Evolutionary conservation across 2,888 invertebrate species (phyloP), one percentile per base, ranked within the genome.

Genomic region (Unio delphinus): DNA sequence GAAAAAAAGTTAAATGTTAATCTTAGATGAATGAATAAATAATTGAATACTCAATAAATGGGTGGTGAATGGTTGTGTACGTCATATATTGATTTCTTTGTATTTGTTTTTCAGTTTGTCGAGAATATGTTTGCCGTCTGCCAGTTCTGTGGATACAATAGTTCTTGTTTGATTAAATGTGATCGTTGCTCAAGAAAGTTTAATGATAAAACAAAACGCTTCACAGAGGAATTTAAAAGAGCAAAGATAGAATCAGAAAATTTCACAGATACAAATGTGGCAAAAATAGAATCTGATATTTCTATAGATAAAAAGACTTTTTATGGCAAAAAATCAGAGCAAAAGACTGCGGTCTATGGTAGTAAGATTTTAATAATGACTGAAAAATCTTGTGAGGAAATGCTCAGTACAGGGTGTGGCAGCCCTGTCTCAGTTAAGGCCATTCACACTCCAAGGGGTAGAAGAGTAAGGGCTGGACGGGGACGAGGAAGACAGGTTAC

Each of bases 101-200:
- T 20, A 23, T 26, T 23, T 20, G 15, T 55, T 64, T 56, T 18
- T 26, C n/a, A n/a, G 20, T 45, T 66, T 18, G 20, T 56, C 59
- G 58, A 56, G 4, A 78, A 76, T 64, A 70, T 69, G 23, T 72
- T 75, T 11, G 79, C 80, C 56, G 92, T 96, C 2, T 96, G 96
- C 90, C 93, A 93, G 76, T 92, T 92, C 78, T 96, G 96, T 89
- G 96, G 96, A 26, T 93, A 94, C 86, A 92, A 94, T 62, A 95
- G 95, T 66, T 92, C 92, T 82, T 94, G 95, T 89, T 95, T 95
- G 88, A 94, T 93, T 81, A 93, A 93, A 74, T 96, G 96, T 90
- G 93, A 94, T 90, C 89, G 93, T 91, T 93, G 93, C 91, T 86
- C 78, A 54, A 81, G 86, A 67, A 82, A 76, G 65, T 81, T 91